phyloP scores from a whole-genome alignment of 2,888 invertebrate species.

The Harpagoxenus sublaevis region DNA sequence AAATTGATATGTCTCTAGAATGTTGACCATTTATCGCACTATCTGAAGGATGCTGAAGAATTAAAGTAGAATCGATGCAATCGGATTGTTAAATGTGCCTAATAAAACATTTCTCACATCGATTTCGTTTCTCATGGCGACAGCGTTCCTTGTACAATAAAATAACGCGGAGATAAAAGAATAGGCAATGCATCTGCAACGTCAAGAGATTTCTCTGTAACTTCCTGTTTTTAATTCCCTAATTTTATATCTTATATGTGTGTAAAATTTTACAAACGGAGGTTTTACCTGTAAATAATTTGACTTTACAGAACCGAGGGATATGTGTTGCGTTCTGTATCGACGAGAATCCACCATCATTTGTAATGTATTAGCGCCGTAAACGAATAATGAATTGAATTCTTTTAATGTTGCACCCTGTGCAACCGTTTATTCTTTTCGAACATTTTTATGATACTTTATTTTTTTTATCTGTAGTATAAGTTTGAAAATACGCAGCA shows the following conservation, averaged over 20 bases:
- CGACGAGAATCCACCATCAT: slow-evolving; percentile 62
- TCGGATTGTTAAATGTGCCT: slow-evolving; percentile 68
- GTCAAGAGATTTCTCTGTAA: slow-evolving; percentile 65
- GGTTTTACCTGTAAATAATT: slow-evolving; percentile 74
- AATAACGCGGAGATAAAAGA: slow-evolving; percentile 8
- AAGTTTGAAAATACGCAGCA: slow-evolving; percentile 77
- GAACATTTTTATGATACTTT: slow-evolving; percentile 79
- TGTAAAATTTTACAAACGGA: slow-evolving; percentile 48
- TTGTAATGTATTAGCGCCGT: slow-evolving; percentile 57
- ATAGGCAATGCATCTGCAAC: slow-evolving; percentile 59
- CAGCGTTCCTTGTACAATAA: slow-evolving; percentile 34
- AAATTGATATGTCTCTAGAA: neutral
- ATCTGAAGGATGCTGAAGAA: neutral
- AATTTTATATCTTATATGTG: slow-evolving; percentile 56
- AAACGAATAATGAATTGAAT: slow-evolving; percentile 54
- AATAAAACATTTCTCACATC: slow-evolving; percentile 56
- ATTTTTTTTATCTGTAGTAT: slow-evolving; percentile 77
- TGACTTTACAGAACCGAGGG: slow-evolving; percentile 57
- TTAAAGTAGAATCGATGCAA: slow-evolving; percentile 45
- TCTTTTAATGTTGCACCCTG: slow-evolving; percentile 54
- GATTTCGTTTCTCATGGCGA: slow-evolving; percentile 21
- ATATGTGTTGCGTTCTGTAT: slow-evolving; percentile 66
- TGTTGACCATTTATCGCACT: neutral
- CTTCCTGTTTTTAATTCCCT: slow-evolving; percentile 43
- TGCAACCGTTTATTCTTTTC: slow-evolving; percentile 68